Conservation (phyloP, 1,140 invertebrate species). For the Littorina saxatilis region DNA sequence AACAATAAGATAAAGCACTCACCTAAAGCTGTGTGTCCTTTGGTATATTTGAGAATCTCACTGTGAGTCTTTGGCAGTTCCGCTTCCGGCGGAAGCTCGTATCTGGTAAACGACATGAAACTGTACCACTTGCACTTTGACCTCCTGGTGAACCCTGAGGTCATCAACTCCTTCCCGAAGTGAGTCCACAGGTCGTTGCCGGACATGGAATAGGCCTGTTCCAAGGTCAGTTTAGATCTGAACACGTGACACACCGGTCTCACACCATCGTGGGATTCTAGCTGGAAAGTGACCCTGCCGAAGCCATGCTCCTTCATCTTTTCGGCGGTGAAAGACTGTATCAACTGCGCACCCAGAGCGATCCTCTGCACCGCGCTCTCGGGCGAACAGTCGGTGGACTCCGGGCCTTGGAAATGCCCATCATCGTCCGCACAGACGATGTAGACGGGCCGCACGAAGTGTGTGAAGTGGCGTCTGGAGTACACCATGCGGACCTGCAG, state of each 20-base stretch:
- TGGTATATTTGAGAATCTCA: slow-evolving; percentile 82
- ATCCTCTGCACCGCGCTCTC: slow-evolving; percentile 87
- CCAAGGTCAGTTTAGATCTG: slow-evolving; percentile 84
- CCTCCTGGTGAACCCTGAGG: slow-evolving; percentile 78
- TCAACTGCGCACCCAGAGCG: slow-evolving; percentile 85
- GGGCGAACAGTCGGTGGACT: slow-evolving; percentile 82
- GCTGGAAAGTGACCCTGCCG: slow-evolving; percentile 87
- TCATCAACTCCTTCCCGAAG: slow-evolving; percentile 87
- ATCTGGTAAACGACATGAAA: slow-evolving; percentile 91
- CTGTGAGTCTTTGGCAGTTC: slow-evolving; percentile 80
- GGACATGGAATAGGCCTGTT: slow-evolving; percentile 84
- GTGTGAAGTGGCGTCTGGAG: slow-evolving; percentile 54
- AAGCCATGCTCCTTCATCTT: slow-evolving; percentile 90
- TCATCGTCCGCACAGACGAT: slow-evolving; percentile 79
- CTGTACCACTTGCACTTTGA: slow-evolving; percentile 89
- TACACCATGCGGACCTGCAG: slow-evolving; percentile 60
- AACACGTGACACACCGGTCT: slow-evolving; percentile 78
- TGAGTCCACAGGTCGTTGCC: slow-evolving; percentile 90
- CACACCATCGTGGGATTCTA: slow-evolving; percentile 78
- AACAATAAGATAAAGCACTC: slow-evolving; percentile 72
- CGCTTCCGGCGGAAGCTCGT: slow-evolving; percentile 79
- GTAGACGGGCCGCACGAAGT: slow-evolving; percentile 76
- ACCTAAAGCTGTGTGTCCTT: slow-evolving; percentile 91
- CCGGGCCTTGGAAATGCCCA: slow-evolving; percentile 87
- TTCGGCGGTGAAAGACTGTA: slow-evolving; percentile 92